Percentiles rank a stretch among this genome's conserved stretches.
phyloP scores from a whole-genome alignment of 2,113 vertebrate species.

The Felis chaus region DNA sequence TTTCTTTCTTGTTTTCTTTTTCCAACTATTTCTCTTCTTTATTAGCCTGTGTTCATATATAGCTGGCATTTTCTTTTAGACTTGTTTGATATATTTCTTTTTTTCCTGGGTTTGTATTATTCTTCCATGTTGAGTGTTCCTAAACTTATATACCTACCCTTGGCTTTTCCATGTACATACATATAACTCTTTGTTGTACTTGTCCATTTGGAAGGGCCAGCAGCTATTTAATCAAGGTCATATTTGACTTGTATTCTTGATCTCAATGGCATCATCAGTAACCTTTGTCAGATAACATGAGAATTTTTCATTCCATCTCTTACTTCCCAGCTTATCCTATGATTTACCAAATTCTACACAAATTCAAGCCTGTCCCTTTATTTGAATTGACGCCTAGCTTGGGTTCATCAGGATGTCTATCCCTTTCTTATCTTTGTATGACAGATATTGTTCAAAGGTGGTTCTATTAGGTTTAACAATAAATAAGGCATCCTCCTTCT shows the following conservation, averaged over 20 bases:
- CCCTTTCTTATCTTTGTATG: neutral
- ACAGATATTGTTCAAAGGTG: neutral
- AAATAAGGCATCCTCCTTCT: neutral
- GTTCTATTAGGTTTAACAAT: neutral
- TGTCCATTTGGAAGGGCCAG: too few relatives aligned
- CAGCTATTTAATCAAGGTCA: neutral
- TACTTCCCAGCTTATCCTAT: fast-evolving
- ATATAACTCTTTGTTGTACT: neutral
- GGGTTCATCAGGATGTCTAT: neutral
- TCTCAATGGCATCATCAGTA: neutral
- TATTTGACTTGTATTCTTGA: neutral
- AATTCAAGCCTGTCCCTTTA: neutral
- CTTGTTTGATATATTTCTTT: neutral
- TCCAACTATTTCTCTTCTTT: neutral
- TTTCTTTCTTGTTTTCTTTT: neutral
- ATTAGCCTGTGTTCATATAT: neutral
- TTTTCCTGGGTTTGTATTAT: neutral
- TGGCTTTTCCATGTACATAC: neutral
- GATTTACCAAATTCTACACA: neutral
- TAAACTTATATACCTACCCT: neutral
- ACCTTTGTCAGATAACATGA: neutral
- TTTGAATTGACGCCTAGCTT: neutral
- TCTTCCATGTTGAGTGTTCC: neutral
- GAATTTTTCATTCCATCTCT: neutral
- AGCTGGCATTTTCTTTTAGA: neutral